Conservation (phyloP, 2,888 invertebrate genomes). For the Oxycera nigricornis region DNA sequence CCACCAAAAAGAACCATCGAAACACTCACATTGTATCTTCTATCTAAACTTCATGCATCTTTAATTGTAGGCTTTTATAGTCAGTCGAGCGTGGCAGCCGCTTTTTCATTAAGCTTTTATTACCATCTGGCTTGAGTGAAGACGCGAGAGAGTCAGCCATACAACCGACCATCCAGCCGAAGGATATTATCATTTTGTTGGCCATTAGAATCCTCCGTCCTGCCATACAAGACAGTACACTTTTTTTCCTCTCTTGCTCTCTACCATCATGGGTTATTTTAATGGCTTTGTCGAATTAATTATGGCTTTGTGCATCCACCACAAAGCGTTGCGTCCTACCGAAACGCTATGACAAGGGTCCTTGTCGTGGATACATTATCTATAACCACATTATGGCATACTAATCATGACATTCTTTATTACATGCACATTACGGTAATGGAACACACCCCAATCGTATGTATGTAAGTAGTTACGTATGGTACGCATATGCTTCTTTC, state of each 20-base stretch:
- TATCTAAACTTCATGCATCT: not conserved
- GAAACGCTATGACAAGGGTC: constrained; percentile 14
- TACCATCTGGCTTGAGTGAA: not conserved
- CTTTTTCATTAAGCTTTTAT: constrained; percentile 24
- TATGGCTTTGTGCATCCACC: constrained; percentile 21
- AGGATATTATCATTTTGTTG: not conserved
- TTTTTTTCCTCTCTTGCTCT: constrained; percentile 8
- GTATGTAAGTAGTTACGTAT: no score
- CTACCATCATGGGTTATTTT: constrained; percentile 1
- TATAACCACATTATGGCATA: constrained; percentile 17
- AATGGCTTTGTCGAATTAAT: constrained; percentile 16
- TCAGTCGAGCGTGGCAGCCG: not conserved
- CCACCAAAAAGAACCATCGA: no score
- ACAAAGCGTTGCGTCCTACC: constrained; percentile 23
- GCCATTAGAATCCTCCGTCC: not conserved
- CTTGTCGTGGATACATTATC: constrained; percentile 13
- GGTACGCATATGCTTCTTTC: constrained; percentile 16
- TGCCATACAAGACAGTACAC: constrained; percentile 1
- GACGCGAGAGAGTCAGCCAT: no score
- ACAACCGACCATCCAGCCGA: no score
- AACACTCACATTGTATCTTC: no score
- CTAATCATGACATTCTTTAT: constrained; percentile 32
- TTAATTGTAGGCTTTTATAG: not conserved
- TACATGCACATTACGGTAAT: constrained; percentile 31
- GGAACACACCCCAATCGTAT: constrained; percentile 24